Percentiles rank a stretch among this genome's conserved stretches.
Evolutionary conservation across 2,888 invertebrate species (phyloP).

Genomic region (Acanthosepion pharaonis): DNA sequence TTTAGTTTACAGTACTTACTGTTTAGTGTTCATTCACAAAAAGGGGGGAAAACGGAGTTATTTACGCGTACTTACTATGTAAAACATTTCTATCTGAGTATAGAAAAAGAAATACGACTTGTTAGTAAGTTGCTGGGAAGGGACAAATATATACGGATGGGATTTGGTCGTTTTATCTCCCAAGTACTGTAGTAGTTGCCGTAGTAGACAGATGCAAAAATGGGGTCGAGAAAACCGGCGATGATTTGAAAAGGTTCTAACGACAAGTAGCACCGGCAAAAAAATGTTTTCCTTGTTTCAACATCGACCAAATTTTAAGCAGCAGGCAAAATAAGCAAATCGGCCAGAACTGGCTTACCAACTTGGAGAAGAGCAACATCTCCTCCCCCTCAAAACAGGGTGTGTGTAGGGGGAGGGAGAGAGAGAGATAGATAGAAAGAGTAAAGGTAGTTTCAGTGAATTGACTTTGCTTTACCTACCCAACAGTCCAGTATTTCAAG

Average conservation of each 20-base stretch:
- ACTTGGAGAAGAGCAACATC: neutral
- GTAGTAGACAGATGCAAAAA: neutral
- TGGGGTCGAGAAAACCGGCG: neutral
- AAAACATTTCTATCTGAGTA: neutral
- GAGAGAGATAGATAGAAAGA: rapidly evolving
- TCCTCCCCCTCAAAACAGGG: neutral
- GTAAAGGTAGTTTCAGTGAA: neutral
- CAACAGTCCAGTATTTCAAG: neutral
- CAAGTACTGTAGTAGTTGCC: neutral
- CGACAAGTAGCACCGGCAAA: neutral
- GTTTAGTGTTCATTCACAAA: too few relatives aligned
- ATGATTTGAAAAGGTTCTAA: neutral
- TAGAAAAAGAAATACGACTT: too few relatives aligned
- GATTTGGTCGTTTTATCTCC: neutral
- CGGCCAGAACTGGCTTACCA: neutral
- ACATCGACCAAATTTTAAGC: too few relatives aligned
- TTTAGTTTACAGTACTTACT: too few relatives aligned
- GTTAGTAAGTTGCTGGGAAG: neutral
- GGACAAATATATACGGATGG: neutral
- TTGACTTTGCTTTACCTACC: too few relatives aligned
- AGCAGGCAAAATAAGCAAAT: neutral
- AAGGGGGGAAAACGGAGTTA: too few relatives aligned
- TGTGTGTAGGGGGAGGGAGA: too few relatives aligned
- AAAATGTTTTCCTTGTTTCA: neutral
- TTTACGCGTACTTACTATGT: too few relatives aligned